A percentile compares a stretch with the other conserved stretches of the same genome.
phyloP scores from a whole-genome alignment of 2,888 invertebrate genomes.

The Amblyjoppa proteus region DNA sequence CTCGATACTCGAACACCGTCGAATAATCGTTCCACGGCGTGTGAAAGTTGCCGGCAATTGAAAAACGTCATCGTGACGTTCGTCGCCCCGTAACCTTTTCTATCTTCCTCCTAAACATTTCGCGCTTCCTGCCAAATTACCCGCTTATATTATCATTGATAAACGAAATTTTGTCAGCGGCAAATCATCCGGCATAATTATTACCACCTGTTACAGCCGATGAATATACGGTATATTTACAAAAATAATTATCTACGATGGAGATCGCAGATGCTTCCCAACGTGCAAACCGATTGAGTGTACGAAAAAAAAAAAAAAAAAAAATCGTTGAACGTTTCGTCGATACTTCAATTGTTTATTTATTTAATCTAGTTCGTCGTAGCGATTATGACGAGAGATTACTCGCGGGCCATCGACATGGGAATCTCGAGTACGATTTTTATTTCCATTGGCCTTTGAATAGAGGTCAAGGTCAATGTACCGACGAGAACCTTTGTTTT shows the following conservation, averaged over 20 bases:
- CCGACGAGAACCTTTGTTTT: conserved; percentile 13
- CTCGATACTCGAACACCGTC: background rate
- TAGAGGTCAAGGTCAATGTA: background rate
- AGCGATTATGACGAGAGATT: conserved; percentile 69
- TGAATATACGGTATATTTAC: background rate
- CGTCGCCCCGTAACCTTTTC: conserved; percentile 20
- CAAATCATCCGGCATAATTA: background rate
- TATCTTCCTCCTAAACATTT: background rate
- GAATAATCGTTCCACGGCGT: conserved; percentile 21
- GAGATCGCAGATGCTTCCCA: conserved; percentile 14
- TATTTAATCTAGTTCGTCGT: conserved; percentile 59
- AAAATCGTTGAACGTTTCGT: background rate
- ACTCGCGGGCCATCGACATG: conserved; percentile 54
- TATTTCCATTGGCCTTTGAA: background rate
- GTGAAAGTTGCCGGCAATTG: conserved; percentile 57
- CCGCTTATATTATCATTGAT: background rate
- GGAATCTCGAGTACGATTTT: conserved; percentile 57
- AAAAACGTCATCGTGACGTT: conserved; percentile 8
- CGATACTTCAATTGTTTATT: background rate
- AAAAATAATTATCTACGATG: conserved; percentile 33
- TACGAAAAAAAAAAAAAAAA: conserved; percentile 1
- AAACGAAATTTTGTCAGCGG: background rate
- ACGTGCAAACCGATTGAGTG: conserved; percentile 41
- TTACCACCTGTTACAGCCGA: background rate
- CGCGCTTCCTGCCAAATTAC: conserved; percentile 11